Evolutionary conservation across 2,797 vertebrate species (phyloP).

Genomic region (Salmo trutta): DNA sequence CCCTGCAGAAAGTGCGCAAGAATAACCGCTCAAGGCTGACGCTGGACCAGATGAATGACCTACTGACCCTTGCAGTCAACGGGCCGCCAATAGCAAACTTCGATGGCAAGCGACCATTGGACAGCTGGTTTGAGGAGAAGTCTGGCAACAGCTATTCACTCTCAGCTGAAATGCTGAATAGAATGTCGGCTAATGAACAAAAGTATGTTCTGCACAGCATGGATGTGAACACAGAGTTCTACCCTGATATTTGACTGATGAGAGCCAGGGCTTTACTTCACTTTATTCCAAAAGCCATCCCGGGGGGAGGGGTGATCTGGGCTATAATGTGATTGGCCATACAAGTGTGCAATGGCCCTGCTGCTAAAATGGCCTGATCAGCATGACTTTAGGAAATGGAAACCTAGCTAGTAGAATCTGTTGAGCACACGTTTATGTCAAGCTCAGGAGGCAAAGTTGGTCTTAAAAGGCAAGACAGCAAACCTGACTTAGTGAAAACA

Average conservation of each 20-base stretch:
- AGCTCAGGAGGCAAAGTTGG: slow-evolving; percentile 12
- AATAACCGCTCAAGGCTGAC: slow-evolving; percentile 90
- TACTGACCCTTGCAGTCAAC: slow-evolving; percentile 87
- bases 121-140: slow-evolving; percentile 98
- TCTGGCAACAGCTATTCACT: slow-evolving; percentile 87
- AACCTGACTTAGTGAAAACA: slow-evolving; percentile 13
- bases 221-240: slow-evolving; percentile 86
- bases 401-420: slow-evolving; percentile 24
- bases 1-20: slow-evolving; percentile 86
- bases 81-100: slow-evolving; percentile 89
- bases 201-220: slow-evolving; percentile 82
- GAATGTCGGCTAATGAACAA: slow-evolving; percentile 85
- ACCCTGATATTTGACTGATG: slow-evolving; percentile 82
- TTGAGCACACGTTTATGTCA: slow-evolving; percentile 40
- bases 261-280: slow-evolving; percentile 23
- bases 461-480: background rate
- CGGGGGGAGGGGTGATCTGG: slow-evolving; percentile 37
- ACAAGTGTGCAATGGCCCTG: slow-evolving; percentile 49
- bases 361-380: slow-evolving; percentile 61
- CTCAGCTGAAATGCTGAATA: slow-evolving; percentile 84
- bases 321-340: slow-evolving; percentile 56
- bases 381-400: slow-evolving; percentile 28
- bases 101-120: slow-evolving; percentile 90
- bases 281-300: slow-evolving; percentile 42
- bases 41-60: slow-evolving; percentile 91